Conservation (phyloP, 2,113 vertebrate species). For the Danionella cerebrum region DNA sequence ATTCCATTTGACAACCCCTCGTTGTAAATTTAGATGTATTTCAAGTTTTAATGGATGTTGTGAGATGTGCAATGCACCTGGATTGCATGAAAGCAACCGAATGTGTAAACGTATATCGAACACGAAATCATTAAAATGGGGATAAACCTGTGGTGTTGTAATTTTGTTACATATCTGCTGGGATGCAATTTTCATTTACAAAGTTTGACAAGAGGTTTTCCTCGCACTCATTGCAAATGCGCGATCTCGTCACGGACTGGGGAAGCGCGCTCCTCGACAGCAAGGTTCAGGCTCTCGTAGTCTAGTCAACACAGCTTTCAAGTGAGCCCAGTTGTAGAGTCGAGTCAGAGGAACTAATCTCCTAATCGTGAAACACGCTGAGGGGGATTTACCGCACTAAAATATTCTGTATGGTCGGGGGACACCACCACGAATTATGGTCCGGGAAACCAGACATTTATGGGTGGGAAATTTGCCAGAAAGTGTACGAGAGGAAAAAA, state of each 20-base stretch:
- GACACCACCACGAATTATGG: conserved; percentile 82
- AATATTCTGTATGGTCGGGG: conserved; percentile 69
- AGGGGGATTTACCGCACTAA: conserved; percentile 55
- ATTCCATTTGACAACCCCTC: no score
- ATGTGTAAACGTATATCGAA: not conserved
- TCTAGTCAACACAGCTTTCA: conserved; percentile 49
- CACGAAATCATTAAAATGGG: no score
- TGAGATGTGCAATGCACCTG: not conserved
- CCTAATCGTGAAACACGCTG: conserved; percentile 49
- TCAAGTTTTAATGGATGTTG: no score
- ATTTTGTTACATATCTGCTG: no score
- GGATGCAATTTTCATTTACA: no score
- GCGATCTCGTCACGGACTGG: conserved; percentile 64
- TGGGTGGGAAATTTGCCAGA: conserved; percentile 99
- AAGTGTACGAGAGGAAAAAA: conserved; percentile 98
- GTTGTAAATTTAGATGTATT: no score
- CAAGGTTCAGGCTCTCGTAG: conserved; percentile 43
- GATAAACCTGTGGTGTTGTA: no score
- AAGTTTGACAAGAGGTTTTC: no score
- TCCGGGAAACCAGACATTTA: conserved; percentile 99
- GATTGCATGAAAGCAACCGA: not conserved
- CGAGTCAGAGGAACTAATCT: conserved; percentile 54
- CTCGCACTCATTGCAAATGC: conserved; percentile 36
- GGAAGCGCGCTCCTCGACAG: conserved; percentile 63
- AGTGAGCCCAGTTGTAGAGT: conserved; percentile 54